Percentiles rank a stretch among this genome's conserved stretches.
Conservation (phyloP, 2,888 invertebrate species). For the Artemia sp. region DNA sequence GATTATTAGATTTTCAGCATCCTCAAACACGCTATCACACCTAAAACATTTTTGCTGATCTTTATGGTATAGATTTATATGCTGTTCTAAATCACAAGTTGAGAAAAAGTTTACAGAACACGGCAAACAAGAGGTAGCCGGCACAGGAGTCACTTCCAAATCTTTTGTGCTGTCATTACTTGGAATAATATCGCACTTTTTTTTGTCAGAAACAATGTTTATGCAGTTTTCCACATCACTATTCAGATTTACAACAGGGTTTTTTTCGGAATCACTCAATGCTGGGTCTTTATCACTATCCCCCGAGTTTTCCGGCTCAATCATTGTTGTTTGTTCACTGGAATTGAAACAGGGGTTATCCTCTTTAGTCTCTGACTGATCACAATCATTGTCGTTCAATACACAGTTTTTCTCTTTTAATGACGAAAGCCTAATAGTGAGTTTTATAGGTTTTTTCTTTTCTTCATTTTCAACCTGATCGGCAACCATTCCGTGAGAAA, state of each 20-base stretch:
- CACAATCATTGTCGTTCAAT: too few species aligned
- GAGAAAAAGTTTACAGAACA: neutral
- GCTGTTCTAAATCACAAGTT: neutral
- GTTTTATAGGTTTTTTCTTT: conserved; percentile 3
- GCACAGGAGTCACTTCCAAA: neutral
- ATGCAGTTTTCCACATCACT: neutral
- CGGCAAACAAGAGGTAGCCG: neutral
- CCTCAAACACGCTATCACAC: neutral
- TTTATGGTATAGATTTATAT: neutral
- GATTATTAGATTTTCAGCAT: conserved; percentile 4
- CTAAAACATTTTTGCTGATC: neutral
- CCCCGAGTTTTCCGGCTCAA: too few species aligned
- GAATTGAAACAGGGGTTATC: too few species aligned
- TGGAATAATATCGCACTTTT: neutral
- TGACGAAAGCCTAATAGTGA: neutral
- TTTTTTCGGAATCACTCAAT: too few species aligned
- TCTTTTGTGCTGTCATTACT: neutral
- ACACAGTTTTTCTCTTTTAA: neutral
- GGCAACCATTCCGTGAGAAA: neutral
- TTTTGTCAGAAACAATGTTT: neutral
- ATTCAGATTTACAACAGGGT: neutral
- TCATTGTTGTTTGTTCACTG: too few species aligned
- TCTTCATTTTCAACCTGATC: neutral
- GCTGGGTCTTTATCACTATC: too few species aligned
- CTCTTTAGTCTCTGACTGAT: too few species aligned